Base-by-base conservation (phyloP, 2,888 invertebrate genomes). In the Aethes cnicana region DNA sequence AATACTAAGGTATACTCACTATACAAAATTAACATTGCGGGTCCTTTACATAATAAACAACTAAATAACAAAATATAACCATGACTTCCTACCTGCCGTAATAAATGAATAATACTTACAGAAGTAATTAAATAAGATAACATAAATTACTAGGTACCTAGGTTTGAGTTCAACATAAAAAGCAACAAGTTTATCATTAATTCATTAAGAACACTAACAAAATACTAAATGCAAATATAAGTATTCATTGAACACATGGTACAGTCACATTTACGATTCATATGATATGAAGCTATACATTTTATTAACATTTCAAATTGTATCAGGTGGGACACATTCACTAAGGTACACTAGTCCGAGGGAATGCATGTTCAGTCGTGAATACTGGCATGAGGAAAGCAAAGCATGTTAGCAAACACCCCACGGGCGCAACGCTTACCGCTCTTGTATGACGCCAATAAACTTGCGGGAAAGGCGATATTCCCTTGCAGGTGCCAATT, bases 141-240 rank as follows among this genome's bases (percentile, higher is more conserved):
- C 52, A 46, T 44, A 52, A 52, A 33, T 52, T 44, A 52, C 49
- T 49, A 46, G 52, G 32, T 52, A 46, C 52, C 44, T 52, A 52
- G 17, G 52, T 46, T 32, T 52, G 52, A 52, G 52, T 44, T 52
- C 25, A 52, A 46, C 52, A 46, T 46, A 52, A 52, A 39, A 37
- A 44, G 33, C 26, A 52, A 52, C 52, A 52, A 39, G 36, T 44
- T 25, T 32, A 39, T 52, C 30, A 44, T 46, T n/a, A n/a, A n/a
- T n/a, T n/a, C 43, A 50, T 26, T 42, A 36, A 20, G 39, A 46
- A 26, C 39, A 43, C 32, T 39, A 52, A 32, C 44, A 33, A 52
- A 44, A 46, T 39, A 43, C 30, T 50, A 50, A 50, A 50, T 50
- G 50, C 50, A 50, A 44, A 25, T 43, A 50, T 50, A 50, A 50